Evolutionary conservation across 2,797 vertebrate species (phyloP).

Genomic region (Acropternis orthonyx): DNA sequence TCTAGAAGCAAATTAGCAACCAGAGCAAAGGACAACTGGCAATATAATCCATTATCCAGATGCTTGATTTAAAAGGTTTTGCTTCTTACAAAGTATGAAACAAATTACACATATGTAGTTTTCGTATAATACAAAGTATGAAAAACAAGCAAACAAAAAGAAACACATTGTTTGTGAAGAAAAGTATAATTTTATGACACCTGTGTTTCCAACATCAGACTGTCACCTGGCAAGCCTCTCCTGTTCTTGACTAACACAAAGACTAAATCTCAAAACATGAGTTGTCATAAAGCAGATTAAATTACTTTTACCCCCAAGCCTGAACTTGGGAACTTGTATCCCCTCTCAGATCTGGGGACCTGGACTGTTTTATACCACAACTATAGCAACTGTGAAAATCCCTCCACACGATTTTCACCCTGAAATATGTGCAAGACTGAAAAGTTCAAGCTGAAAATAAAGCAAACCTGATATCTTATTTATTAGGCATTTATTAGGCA

Average conservation of each 20-base stretch:
- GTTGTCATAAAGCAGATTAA: neutral
- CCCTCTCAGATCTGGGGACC: neutral
- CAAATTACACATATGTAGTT: neutral
- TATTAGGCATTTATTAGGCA: neutral
- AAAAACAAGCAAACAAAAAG: neutral
- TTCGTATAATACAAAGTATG: neutral
- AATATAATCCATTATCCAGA: neutral
- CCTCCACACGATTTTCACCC: neutral
- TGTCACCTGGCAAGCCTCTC: neutral
- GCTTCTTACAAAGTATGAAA: neutral
- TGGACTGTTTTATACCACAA: neutral
- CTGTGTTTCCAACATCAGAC: neutral
- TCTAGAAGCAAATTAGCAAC: neutral
- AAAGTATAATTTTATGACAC: neutral
- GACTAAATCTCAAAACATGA: neutral
- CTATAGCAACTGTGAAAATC: neutral
- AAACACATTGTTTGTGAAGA: neutral
- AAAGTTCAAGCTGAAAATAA: neutral
- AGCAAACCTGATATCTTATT: neutral
- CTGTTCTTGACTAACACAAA: neutral
- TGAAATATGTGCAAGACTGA: neutral
- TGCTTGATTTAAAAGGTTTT: neutral
- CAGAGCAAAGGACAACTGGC: neutral
- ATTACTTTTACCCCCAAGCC: neutral
- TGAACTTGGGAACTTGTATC: neutral